phyloP scores from a whole-genome alignment of 2,888 invertebrate genomes.

The Pyralis farinalis region DNA sequence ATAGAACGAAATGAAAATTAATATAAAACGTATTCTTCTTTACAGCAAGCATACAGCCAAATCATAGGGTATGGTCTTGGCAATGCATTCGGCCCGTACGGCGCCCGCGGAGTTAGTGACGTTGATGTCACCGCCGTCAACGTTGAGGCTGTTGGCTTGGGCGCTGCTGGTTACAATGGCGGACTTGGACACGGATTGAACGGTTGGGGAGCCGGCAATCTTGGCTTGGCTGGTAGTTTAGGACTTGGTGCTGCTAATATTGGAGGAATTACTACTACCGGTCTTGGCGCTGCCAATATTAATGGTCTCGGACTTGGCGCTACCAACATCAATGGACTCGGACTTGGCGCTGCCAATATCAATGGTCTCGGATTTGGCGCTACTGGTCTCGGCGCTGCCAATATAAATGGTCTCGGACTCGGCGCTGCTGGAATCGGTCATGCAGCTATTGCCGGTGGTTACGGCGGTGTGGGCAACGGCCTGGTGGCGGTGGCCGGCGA shows the following conservation, averaged over 20 bases:
- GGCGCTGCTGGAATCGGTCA: background rate
- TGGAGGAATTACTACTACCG: background rate
- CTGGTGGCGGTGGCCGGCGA: constrained; percentile 18
- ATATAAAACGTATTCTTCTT: background rate
- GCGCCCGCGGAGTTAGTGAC: background rate
- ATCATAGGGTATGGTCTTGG: background rate
- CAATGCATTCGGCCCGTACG: too few relatives aligned
- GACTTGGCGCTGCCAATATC: too few relatives aligned
- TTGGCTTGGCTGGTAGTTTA: constrained; percentile 10
- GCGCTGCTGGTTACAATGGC: background rate
- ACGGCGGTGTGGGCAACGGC: constrained; percentile 11
- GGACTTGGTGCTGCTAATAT: constrained; percentile 5
- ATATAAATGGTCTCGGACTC: background rate
- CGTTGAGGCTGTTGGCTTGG: background rate
- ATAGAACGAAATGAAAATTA: too few relatives aligned
- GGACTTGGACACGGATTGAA: background rate
- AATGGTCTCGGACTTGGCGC: too few relatives aligned
- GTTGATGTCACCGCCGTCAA: background rate
- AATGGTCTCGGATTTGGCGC: too few relatives aligned
- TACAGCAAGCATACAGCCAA: constrained; percentile 6
- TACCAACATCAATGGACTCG: too few relatives aligned
- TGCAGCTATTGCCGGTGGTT: constrained; percentile 5
- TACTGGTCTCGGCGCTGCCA: constrained; percentile 4
- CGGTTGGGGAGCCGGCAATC: background rate
- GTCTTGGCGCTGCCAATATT: too few relatives aligned